Conservation (phyloP, 2,888 invertebrate genomes). For the Tenodera sinensis region DNA sequence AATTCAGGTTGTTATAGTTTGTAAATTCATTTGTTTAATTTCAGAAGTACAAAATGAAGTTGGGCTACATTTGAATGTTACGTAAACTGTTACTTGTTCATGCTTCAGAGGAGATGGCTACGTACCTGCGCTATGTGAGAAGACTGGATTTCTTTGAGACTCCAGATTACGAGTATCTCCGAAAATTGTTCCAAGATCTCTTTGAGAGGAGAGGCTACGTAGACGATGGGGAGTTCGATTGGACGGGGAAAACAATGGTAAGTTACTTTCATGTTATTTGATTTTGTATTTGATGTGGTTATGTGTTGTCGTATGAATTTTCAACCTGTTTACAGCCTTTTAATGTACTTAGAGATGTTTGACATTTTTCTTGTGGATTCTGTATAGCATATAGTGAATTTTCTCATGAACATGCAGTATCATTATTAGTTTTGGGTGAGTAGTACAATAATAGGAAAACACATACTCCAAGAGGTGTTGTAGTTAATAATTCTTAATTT, state of each 20-base stretch:
- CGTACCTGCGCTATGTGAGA: constrained; percentile 93
- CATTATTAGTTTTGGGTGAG: too few species aligned
- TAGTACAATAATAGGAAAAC: too few species aligned
- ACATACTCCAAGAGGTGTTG: too few species aligned
- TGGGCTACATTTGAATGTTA: neutral
- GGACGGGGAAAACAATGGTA: constrained; percentile 81
- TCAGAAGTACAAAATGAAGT: neutral
- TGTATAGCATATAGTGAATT: too few species aligned
- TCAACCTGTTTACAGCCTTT: too few species aligned
- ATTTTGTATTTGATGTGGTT: neutral
- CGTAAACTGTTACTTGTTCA: neutral
- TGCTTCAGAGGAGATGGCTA: constrained; percentile 87
- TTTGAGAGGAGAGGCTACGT: constrained; percentile 83
- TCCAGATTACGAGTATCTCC: constrained; percentile 98
- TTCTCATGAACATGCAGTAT: too few species aligned
- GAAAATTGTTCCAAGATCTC: constrained; percentile 90
- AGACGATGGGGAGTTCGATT: constrained; percentile 91
- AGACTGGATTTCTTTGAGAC: constrained; percentile 99
- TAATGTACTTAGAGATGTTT: too few species aligned
- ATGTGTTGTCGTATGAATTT: neutral
- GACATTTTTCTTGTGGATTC: too few species aligned
- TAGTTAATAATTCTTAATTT: too few species aligned
- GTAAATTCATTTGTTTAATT: neutral
- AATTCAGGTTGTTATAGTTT: neutral
- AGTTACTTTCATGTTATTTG: constrained; percentile 35